Evolutionary conservation across 2,797 vertebrate genomes (phyloP).

Genomic region (Eulemur coronatus): DNA sequence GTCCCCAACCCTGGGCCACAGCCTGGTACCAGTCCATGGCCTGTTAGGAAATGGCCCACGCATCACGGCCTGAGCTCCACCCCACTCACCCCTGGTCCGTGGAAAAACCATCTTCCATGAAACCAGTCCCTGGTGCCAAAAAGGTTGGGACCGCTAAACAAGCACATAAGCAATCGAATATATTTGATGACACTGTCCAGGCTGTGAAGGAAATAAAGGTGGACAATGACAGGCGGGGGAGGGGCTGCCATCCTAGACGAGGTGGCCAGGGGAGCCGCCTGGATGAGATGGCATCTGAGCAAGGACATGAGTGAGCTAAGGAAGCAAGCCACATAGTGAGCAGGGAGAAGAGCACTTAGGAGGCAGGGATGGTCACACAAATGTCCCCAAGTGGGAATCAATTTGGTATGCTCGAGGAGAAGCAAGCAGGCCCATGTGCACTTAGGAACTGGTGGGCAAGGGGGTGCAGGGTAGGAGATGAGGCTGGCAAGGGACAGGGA

Average conservation of each 20-base stretch:
- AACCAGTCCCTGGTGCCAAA: no score
- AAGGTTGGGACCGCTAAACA: no score
- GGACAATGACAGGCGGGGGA: neutral
- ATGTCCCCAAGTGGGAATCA: neutral
- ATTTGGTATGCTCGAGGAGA: neutral
- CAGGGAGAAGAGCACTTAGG: neutral
- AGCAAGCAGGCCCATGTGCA: fast-evolving
- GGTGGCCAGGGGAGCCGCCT: neutral
- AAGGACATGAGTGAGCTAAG: neutral
- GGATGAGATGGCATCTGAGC: neutral
- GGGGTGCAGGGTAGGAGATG: fast-evolving
- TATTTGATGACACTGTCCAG: neutral
- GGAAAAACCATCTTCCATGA: no score
- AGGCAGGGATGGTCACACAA: neutral
- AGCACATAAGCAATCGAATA: neutral
- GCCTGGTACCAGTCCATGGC: no score
- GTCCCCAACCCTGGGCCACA: no score
- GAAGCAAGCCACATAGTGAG: neutral
- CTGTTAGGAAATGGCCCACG: no score
- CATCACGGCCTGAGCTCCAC: no score
- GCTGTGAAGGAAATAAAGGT: neutral
- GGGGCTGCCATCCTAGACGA: no score
- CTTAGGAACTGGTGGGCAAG: neutral
- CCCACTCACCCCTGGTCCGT: no score
- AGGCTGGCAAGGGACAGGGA: neutral